phyloP scores from a whole-genome alignment of 2,888 invertebrate genomes.

The Lasioglossum morio region DNA sequence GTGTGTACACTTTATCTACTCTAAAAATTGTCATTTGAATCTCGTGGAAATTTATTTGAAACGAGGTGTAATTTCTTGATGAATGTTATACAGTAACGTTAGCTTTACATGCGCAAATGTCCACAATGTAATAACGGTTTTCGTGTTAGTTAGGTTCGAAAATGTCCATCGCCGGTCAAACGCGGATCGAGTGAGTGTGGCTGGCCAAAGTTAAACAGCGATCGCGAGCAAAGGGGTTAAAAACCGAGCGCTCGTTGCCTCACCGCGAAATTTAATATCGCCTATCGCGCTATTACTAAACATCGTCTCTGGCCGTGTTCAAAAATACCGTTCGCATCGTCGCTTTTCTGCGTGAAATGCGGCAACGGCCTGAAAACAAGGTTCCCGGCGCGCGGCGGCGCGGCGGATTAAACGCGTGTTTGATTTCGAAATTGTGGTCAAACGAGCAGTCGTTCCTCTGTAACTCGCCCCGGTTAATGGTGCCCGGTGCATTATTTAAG shows the following conservation, averaged over 20 bases:
- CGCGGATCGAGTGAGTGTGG: neutral
- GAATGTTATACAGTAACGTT: neutral
- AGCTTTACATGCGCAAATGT: neutral
- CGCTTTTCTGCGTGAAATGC: neutral
- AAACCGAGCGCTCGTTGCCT: neutral
- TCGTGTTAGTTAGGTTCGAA: neutral
- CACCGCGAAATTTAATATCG: neutral
- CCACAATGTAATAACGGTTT: neutral
- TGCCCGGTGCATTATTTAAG: constrained; percentile 43
- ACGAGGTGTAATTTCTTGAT: neutral
- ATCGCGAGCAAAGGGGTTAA: neutral
- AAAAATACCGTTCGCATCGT: neutral
- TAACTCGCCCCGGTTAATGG: constrained; percentile 46
- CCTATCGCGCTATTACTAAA: neutral
- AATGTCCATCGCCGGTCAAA: neutral
- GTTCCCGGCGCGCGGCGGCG: neutral
- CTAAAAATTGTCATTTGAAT: neutral
- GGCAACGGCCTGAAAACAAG: constrained; percentile 27
- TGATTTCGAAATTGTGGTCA: constrained; percentile 45
- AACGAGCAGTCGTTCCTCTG: constrained; percentile 33
- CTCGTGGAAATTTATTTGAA: neutral
- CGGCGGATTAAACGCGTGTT: constrained; percentile 33
- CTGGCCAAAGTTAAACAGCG: neutral
- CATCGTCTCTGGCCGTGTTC: neutral
- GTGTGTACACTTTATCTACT: no score